Base-by-base conservation (phyloP, 2,113 vertebrate species). In the Alectura lathami region DNA sequence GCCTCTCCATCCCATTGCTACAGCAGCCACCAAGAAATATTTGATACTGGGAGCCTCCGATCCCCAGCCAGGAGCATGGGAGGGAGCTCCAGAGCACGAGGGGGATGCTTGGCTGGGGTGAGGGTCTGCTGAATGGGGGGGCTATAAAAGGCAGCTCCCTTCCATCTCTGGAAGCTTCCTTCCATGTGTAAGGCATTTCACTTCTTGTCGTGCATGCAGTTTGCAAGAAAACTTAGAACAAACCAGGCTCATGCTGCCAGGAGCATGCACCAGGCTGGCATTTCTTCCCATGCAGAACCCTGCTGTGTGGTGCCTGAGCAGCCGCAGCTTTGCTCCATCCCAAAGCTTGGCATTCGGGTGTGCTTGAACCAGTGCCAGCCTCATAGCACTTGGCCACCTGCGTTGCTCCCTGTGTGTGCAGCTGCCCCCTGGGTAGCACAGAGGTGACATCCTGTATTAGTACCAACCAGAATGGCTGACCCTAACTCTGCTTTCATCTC, bases 391-490 rank as follows among this genome's bases (percentile, higher is more conserved):
- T 14, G 9, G 34, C 48, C 7, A 22, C 18, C 54, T n/a, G 29
- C 30, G 8, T 20, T 34, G 26, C 56, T 54, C 29, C 51, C 42
- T 29, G 29, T 34, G 62, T 47, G 27, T 17, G 13, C 17, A 30
- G 17, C 21, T 23, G 57, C 40, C 22, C 82, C 57, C 17, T 18
- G 30, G 6, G 72, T 0, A 13, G 50, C 0, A 1, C 13, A 75
- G 42, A 12, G 0, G n/a, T 0, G 12, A 27, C 2, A 3, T 11
- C 1, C 3, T 26, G 51, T 32, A 1, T 16, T 1, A 1, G 27
- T 22, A 29, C 60, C 8, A 21, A 10, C 30, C 2, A 5, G 16
- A 5, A 3, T 1, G 18, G 62, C 26, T 26, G 32, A 17, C 22
- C 7, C 27, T 27, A 6, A 8, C 30, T 26, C 18, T 22, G 56